Conservation (phyloP, 2,113 vertebrate species). For the Myxocyprinus asiaticus region DNA sequence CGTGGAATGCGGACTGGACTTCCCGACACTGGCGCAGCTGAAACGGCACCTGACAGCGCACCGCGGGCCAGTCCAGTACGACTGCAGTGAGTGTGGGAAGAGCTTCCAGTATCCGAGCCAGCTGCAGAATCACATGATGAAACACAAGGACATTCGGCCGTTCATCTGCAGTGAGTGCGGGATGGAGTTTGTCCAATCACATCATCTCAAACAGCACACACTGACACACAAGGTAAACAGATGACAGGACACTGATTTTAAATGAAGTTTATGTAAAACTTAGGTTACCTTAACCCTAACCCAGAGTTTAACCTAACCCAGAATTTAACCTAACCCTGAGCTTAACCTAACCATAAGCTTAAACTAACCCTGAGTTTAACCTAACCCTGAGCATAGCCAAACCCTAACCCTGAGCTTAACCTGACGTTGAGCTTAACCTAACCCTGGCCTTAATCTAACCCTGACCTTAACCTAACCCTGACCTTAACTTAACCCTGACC, state of each 20-base stretch:
- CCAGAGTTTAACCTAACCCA: too few species aligned
- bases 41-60: conserved; percentile 91
- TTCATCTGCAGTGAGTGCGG: conserved; percentile 98
- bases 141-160: conserved; percentile 95
- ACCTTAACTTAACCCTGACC: too few species aligned
- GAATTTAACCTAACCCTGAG: too few species aligned
- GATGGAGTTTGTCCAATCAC: conserved; percentile 98
- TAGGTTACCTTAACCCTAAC: too few species aligned
- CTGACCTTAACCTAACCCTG: too few species aligned
- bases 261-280: too few species aligned
- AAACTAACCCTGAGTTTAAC: too few species aligned
- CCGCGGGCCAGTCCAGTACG: conserved; percentile 88
- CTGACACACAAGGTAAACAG: conserved; percentile 92
- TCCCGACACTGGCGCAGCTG: conserved; percentile 90
- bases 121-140: conserved; percentile 99
- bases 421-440: too few species aligned
- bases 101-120: conserved; percentile 97
- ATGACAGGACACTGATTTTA: neutral
- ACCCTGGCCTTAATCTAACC: too few species aligned
- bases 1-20: conserved; percentile 95
- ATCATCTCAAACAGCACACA: conserved; percentile 96
- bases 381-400: too few species aligned
- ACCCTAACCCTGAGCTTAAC: too few species aligned
- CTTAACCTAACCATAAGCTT: too few species aligned
- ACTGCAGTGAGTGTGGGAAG: conserved; percentile 91